A percentile compares a stretch with the other conserved stretches of the same genome.
Conservation (phyloP, 2,888 invertebrate species). For the Hyposoter dolosus region DNA sequence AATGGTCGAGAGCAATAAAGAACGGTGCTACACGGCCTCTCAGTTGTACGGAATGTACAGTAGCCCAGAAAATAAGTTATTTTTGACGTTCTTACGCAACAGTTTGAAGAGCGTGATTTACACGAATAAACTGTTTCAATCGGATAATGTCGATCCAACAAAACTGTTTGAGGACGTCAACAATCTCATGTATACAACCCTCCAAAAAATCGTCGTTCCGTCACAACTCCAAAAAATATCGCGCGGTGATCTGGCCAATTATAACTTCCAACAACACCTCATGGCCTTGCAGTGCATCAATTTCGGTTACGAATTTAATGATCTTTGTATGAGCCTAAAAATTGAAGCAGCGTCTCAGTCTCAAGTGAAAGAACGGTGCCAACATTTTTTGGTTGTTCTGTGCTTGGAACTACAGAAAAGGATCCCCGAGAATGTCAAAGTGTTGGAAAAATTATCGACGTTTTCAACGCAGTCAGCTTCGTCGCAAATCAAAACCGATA, state of each 20-base stretch:
- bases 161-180: constrained; percentile 21
- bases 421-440: constrained; percentile 71
- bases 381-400: constrained; percentile 68
- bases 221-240: constrained; percentile 67
- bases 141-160: constrained; percentile 8
- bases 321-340: constrained; percentile 46
- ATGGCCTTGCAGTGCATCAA: constrained; percentile 75
- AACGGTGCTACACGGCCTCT: constrained; percentile 65
- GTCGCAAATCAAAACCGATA: constrained; percentile 23
- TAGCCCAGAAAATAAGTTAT: constrained; percentile 65
- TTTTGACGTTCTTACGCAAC: constrained; percentile 56
- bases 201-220: constrained; percentile 9
- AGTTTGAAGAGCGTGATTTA: constrained; percentile 5
- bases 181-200: constrained; percentile 1
- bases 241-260: constrained; percentile 70
- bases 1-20: constrained; percentile 67
- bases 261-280: constrained; percentile 73
- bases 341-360: constrained; percentile 44
- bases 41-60: constrained; percentile 66
- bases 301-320: constrained; percentile 74
- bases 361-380: constrained; percentile 70
- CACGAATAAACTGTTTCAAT: constrained; percentile 19
- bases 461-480: constrained; percentile 52
- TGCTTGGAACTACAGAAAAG: constrained; percentile 70
- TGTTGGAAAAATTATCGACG: constrained; percentile 69